Percentiles rank a stretch among this genome's conserved stretches.
Evolutionary conservation across 2,797 vertebrate genomes (phyloP).

Genomic region (Enteromius treurensis): DNA sequence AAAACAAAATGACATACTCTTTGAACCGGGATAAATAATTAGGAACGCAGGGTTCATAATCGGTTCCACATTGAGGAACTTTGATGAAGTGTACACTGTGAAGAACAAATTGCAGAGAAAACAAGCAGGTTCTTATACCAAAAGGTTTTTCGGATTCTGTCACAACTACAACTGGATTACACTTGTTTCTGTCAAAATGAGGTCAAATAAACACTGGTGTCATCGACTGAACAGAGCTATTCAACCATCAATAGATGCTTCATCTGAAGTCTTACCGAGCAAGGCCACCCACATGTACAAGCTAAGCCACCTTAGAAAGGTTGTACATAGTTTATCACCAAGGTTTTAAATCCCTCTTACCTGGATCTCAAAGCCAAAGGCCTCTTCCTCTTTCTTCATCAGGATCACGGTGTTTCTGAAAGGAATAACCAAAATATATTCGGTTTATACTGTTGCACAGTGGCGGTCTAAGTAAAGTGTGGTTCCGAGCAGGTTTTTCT

Average conservation of each 20-base stretch:
- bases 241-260: background rate
- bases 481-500: background rate
- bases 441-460: background rate
- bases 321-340: background rate
- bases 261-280: background rate
- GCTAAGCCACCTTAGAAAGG: background rate
- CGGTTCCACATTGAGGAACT: background rate
- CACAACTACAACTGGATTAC: background rate
- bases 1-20: background rate
- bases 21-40: background rate
- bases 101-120: background rate
- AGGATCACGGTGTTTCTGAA: constrained; percentile 87
- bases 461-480: background rate
- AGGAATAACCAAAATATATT: constrained; percentile 44
- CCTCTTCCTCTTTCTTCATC: constrained; percentile 87
- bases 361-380: constrained; percentile 97
- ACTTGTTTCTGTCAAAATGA: background rate
- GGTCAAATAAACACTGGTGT: constrained; percentile 22
- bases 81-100: constrained; percentile 32
- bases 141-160: background rate
- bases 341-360: constrained; percentile 72
- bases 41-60: background rate
- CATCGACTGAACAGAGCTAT: background rate
- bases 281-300: background rate
- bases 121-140: background rate